Evolutionary conservation across 2,797 vertebrate species (phyloP).

Genomic region (Molossus molossus): DNA sequence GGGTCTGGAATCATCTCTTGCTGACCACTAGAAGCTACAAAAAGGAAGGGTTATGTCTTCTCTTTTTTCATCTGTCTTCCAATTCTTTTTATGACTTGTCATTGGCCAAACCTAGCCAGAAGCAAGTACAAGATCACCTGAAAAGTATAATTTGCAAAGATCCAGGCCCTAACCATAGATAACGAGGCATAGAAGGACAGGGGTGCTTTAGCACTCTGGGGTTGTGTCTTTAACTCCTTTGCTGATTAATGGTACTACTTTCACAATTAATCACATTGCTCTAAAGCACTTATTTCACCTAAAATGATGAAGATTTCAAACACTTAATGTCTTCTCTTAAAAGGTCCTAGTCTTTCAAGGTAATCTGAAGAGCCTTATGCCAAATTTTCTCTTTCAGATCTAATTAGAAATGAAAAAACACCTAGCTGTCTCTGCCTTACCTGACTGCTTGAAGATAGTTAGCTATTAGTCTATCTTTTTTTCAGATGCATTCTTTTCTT

Average conservation of each 20-base stretch:
- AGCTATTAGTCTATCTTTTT: background rate
- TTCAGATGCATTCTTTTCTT: background rate
- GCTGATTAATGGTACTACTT: background rate
- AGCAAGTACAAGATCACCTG: background rate
- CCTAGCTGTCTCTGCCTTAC: background rate
- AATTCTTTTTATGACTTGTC: background rate
- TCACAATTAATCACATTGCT: background rate
- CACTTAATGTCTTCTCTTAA: background rate
- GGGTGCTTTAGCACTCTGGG: background rate
- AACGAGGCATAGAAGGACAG: background rate
- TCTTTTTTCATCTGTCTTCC: background rate
- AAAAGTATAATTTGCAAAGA: background rate
- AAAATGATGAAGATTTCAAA: background rate
- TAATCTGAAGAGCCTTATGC: background rate
- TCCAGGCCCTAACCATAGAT: background rate
- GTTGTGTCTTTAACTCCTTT: background rate
- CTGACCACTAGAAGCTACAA: background rate
- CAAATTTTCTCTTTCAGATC: background rate
- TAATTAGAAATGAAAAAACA: background rate
- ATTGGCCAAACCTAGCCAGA: background rate
- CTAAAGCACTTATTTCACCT: background rate
- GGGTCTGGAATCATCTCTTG: background rate
- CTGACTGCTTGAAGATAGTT: background rate
- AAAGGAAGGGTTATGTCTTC: background rate
- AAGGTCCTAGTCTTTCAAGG: background rate